These are phyloP conservation scores for Andrena hattorfiana DNA, from an alignment of 2,888 invertebrate genomes.

Conservation along the genomic window DNA sequence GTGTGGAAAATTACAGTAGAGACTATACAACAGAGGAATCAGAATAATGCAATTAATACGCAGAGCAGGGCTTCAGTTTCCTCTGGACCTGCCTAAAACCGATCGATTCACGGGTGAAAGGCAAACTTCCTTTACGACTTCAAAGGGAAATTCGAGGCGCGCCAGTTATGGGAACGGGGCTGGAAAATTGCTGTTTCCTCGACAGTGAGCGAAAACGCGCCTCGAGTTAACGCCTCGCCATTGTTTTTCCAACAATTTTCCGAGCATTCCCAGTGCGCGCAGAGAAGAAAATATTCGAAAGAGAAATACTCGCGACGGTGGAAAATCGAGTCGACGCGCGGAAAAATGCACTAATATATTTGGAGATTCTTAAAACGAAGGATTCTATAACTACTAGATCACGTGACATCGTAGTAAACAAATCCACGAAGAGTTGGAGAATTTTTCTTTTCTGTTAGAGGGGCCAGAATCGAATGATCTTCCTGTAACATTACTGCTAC, in stretches of 20 bases:
- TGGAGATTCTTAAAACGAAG: too few relatives aligned
- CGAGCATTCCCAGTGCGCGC: not conserved
- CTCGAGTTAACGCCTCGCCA: conserved; percentile 3
- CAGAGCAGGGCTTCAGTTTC: not conserved
- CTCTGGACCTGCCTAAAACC: not conserved
- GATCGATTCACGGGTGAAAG: not conserved
- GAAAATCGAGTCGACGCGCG: not conserved
- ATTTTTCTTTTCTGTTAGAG: too few relatives aligned
- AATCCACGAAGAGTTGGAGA: too few relatives aligned
- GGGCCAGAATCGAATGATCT: too few relatives aligned
- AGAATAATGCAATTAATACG: too few relatives aligned
- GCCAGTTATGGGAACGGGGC: not conserved
- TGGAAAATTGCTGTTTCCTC: conserved; percentile 44
- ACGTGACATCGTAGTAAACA: too few relatives aligned
- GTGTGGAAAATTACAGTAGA: too few relatives aligned
- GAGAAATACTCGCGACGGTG: not conserved
- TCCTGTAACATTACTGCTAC: too few relatives aligned
- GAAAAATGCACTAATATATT: too few relatives aligned
- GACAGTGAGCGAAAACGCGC: not conserved
- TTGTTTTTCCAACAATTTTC: conserved; percentile 34
- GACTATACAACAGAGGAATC: too few relatives aligned
- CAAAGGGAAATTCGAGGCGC: conserved; percentile 26
- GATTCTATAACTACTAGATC: too few relatives aligned
- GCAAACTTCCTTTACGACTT: not conserved
- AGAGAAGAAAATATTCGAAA: not conserved